A percentile compares a stretch with the other conserved stretches of the same genome.
Evolutionary conservation across 2,888 invertebrate genomes (phyloP).

Genomic region (Heliconius ethilla): DNA sequence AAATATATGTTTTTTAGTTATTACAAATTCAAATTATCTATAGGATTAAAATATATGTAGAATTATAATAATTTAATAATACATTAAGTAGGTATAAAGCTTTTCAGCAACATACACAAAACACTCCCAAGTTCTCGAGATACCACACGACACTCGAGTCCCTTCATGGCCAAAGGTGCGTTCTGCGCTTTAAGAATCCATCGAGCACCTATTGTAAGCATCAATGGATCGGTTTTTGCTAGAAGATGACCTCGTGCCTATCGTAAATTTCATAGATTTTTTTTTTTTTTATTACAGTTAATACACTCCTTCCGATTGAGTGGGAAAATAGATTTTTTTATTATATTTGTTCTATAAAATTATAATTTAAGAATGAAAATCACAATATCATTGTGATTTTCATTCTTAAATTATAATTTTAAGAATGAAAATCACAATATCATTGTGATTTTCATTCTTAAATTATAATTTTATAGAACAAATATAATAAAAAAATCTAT

Average conservation of each 20-base stretch:
- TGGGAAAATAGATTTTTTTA: too few relatives aligned
- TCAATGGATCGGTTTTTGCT: constrained; percentile 91
- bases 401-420: too few relatives aligned
- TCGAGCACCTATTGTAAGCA: constrained; percentile 75
- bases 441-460: too few relatives aligned
- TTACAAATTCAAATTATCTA: too few relatives aligned
- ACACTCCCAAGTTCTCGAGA: constrained; percentile 62
- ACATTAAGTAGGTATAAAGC: background rate
- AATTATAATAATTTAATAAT: background rate
- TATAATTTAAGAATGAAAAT: too few relatives aligned
- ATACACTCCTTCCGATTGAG: too few relatives aligned
- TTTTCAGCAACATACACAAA: constrained; percentile 51
- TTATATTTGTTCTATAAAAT: too few relatives aligned
- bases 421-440: too few relatives aligned
- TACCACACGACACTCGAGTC: constrained; percentile 58
- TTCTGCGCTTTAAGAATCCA: constrained; percentile 53
- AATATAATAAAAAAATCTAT: too few relatives aligned
- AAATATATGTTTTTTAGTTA: background rate
- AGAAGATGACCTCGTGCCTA: constrained; percentile 92
- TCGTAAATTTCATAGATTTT: background rate
- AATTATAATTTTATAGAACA: too few relatives aligned
- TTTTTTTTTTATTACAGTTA: background rate
- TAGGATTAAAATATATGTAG: too few relatives aligned
- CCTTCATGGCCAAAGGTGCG: constrained; percentile 50
- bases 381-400: too few relatives aligned